Evolutionary conservation across 1,140 invertebrate genomes (phyloP).

Genomic region (Eriocheir sinensis): DNA sequence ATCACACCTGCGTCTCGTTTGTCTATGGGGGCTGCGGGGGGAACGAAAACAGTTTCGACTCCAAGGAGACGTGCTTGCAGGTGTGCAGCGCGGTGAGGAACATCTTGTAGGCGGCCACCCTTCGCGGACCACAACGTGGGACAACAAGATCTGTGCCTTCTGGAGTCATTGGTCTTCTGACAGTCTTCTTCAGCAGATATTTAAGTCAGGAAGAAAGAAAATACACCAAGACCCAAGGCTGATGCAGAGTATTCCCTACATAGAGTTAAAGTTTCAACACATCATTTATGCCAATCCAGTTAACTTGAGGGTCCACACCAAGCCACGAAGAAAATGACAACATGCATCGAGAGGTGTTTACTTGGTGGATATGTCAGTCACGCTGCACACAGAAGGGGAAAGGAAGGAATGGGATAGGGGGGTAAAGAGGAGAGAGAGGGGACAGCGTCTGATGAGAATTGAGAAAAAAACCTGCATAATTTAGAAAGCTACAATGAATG

Average conservation of each 20-base stretch:
- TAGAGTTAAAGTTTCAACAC: background rate
- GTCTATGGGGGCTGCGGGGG: slow-evolving; percentile 88
- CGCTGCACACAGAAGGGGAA: too few relatives aligned
- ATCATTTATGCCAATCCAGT: background rate
- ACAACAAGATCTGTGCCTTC: too few relatives aligned
- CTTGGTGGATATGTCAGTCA: too few relatives aligned
- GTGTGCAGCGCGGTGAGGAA: slow-evolving; percentile 27
- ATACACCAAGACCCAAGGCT: background rate
- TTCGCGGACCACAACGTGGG: too few relatives aligned
- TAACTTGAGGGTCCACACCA: background rate
- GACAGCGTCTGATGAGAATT: too few relatives aligned
- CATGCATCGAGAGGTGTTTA: too few relatives aligned
- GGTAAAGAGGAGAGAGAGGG: too few relatives aligned
- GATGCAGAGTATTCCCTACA: background rate
- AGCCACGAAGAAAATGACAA: too few relatives aligned
- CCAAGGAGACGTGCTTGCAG: slow-evolving; percentile 88
- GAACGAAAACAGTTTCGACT: slow-evolving; percentile 94
- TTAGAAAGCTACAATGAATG: too few relatives aligned
- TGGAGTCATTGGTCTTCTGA: too few relatives aligned
- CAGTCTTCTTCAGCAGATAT: background rate
- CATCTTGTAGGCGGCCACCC: background rate
- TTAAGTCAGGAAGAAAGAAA: background rate
- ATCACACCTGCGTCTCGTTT: slow-evolving; percentile 86
- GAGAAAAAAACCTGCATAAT: too few relatives aligned
- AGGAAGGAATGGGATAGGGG: too few relatives aligned